Evolutionary conservation across 2,888 invertebrate species (phyloP), one percentile per base, ranked within the genome.

Genomic region (Cyrtodaria siliqua): DNA sequence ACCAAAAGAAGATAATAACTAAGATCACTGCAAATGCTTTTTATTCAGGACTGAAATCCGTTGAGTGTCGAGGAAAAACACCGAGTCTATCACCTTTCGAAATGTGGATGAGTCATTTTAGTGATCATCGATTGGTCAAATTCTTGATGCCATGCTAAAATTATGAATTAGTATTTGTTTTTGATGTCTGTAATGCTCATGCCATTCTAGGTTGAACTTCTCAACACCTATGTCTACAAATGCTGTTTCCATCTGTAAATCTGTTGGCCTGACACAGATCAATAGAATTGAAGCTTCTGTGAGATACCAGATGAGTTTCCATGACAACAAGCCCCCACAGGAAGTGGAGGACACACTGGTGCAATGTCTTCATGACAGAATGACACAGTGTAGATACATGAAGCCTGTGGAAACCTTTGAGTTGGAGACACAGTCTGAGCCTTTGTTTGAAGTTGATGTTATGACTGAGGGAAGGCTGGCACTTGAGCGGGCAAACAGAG

Each of bases 211-310:
- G 80, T 77, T 92, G 72, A 90, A 98, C 93, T 98, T 98, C 92
- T 98, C 97, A 18, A 99, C 99, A 44, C 96, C 99, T 0, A 97
- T 97, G 92, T 98, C 98, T 0, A 98, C 98, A 84, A 99, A 99
- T 93, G 97, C 98, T 29, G 97, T 99, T 0, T 97, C 98, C 62
- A 98, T 99, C 85, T 98, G 97, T 91, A 95, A 96, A 82, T 96
- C 97, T 86, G 95, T 98, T 52, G 96, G 97, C 2, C 93, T 98
- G 38, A 93, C 93, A 47, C 95, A 95, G 91, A 95, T 99, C 3
- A 94, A 94, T 2, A 95, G 99, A 63, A 94, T 99, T 62, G 99
- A 99, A 94, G 74, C 57, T 4, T 91, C 92, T 2, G 78, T 80
- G 18, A 76, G 90, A n/a, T 98, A 97, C 93, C 94, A 96, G 40